Base-by-base conservation (phyloP, 2,888 invertebrate genomes). In the Chymomyza caudatula region DNA sequence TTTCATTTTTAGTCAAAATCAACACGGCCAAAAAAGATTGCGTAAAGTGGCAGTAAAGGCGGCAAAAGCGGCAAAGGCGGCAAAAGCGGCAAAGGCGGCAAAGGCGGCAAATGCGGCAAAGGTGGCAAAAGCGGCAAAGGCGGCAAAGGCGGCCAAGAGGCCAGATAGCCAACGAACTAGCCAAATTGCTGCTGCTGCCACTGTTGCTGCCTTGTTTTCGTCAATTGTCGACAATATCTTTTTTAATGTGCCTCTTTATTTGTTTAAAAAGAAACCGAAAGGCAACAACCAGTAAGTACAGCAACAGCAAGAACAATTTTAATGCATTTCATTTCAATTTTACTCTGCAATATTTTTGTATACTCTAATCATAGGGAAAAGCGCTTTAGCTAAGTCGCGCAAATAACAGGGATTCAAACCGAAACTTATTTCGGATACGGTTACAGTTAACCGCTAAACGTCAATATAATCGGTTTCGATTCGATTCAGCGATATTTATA, bases 221-320 rank as follows among this genome's bases (percentile, higher is more conserved):
- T 82, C 85, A 85, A 82, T 85, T 85, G 82, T 79, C 81, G 81
- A 82, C 85, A 82, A 79, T 77, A 82, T 76, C 74, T 74, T 70
- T 80, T 82, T 77, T 71, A 76, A 69, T 74, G 74, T 67, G 65
- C 59, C 69, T 67, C 74, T 71, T 74, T 68, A 79, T 77, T 77
- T 82, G 71, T 77, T 82, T 79, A 64, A 71, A 74, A 78, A 72
- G 67, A 74, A 67, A 37, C 29, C 29, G 29, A 37, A 37, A 37
- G 29, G 29, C 29, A 37, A 37, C 29, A 63, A 65, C n/a, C 47
- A 49, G 22, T 22, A 55, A 42, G 37, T 53, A 13, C 57, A 47
- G 25, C 57, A 37, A 58, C 42, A 25, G 53, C 58, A 59, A 15
- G 53, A 51, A 37, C 29, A 37, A 73, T 74, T 73, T 76, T 76